These are phyloP conservation scores for Rotaria macrura DNA, from an alignment of 2,888 invertebrate species.

Conservation along the genomic window DNA sequence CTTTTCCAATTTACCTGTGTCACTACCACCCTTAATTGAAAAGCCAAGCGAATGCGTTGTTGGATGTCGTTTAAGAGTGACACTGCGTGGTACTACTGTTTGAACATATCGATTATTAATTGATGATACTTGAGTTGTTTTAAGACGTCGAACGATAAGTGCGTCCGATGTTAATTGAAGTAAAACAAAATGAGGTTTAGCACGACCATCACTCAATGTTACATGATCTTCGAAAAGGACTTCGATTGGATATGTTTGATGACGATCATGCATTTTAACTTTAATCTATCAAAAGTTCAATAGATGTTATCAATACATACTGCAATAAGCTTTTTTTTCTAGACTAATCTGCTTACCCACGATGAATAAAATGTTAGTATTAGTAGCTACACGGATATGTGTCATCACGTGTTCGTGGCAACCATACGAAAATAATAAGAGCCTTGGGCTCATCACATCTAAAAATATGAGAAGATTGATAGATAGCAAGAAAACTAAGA, in stretches of 20 bases:
- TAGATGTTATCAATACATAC: background rate
- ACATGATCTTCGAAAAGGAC: slow-evolving; percentile 10
- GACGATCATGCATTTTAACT: background rate
- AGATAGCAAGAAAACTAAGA: background rate
- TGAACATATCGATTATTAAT: background rate
- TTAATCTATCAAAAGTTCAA: background rate
- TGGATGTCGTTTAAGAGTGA: background rate
- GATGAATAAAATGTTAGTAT: background rate
- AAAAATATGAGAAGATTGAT: background rate
- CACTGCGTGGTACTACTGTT: background rate
- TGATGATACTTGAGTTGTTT: background rate
- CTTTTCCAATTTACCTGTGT: background rate
- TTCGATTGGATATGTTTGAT: background rate
- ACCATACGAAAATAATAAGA: background rate
- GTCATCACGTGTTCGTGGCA: background rate
- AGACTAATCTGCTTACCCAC: background rate
- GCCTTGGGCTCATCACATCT: slow-evolving; percentile 3
- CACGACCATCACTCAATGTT: slow-evolving; percentile 14
- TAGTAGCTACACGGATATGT: background rate
- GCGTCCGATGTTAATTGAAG: slow-evolving; percentile 17
- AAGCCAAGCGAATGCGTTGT: background rate
- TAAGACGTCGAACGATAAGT: background rate
- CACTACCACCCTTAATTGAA: background rate
- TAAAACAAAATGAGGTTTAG: slow-evolving; percentile 5
- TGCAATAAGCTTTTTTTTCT: background rate